These are phyloP conservation scores for Centropristis striata DNA, from an alignment of 2,113 vertebrate genomes.

Conservation along the genomic window DNA sequence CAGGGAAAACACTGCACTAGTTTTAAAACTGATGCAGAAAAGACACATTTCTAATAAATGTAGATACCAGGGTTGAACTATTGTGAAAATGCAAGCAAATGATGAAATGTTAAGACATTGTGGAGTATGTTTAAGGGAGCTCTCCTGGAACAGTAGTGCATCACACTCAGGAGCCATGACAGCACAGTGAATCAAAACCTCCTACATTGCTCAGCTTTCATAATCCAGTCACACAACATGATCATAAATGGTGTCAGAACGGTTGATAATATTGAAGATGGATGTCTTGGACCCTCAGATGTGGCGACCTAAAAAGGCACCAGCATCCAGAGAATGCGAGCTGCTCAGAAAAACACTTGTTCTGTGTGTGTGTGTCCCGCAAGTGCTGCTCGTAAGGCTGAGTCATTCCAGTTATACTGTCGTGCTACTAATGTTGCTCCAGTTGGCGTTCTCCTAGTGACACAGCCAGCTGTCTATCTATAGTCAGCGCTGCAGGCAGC, in stretches of 20 bases:
- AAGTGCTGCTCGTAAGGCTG: conserved; percentile 51
- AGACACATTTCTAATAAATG: background rate
- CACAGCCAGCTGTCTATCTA: conserved; percentile 46
- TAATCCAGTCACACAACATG: background rate
- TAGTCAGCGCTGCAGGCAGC: conserved; percentile 32
- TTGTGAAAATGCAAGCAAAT: background rate
- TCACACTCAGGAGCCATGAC: background rate
- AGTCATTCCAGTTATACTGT: conserved; percentile 61
- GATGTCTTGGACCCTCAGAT: background rate
- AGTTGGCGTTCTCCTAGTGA: conserved; percentile 25
- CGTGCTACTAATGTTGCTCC: conserved; percentile 25
- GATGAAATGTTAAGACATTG: conserved; percentile 13
- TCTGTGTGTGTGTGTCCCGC: conserved; percentile 48
- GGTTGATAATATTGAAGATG: conserved; percentile 22
- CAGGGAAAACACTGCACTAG: too few relatives aligned
- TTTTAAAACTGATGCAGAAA: background rate
- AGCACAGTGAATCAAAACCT: conserved; percentile 5
- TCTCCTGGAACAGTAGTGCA: background rate
- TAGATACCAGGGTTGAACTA: background rate
- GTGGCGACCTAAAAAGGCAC: conserved; percentile 22
- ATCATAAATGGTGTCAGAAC: conserved; percentile 8
- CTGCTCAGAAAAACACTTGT: conserved; percentile 68
- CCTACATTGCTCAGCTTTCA: background rate
- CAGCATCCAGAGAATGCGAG: conserved; percentile 58
- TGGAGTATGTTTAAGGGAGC: conserved; percentile 31